Conservation (phyloP, 2,888 invertebrate species). For the Leptopilina myrica region DNA sequence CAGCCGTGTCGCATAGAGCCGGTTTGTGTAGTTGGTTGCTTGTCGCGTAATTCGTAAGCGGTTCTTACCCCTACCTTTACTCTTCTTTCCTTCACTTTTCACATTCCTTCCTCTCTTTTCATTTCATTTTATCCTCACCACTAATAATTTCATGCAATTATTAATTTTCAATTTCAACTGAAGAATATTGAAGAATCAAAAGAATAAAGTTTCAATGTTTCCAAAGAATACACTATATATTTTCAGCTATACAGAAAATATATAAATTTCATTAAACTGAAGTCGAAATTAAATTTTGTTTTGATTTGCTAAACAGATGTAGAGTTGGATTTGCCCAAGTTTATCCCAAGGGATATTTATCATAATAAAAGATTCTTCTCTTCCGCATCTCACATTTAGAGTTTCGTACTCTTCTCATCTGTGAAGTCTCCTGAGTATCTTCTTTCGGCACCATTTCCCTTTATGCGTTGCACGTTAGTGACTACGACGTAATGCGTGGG, state of each 20-base stretch:
- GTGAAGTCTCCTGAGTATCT: constrained; percentile 41
- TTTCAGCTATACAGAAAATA: not conserved
- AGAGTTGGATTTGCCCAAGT: constrained; percentile 6
- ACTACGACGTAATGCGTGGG: constrained; percentile 49
- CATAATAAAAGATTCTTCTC: constrained; percentile 31
- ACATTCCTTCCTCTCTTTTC: not conserved
- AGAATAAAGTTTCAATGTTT: too few relatives aligned
- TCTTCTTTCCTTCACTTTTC: constrained; percentile 30
- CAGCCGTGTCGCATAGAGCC: constrained; percentile 75
- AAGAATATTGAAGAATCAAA: not conserved
- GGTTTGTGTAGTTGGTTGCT: constrained; percentile 71
- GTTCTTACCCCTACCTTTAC: constrained; percentile 61
- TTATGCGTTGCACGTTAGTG: constrained; percentile 47
- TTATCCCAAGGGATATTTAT: constrained; percentile 34
- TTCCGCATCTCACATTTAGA: not conserved
- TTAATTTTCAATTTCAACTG: not conserved
- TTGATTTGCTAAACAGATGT: constrained; percentile 26
- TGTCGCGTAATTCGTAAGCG: constrained; percentile 76
- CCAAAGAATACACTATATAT: not conserved
- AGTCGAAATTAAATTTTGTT: constrained; percentile 13
- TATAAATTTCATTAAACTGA: constrained; percentile 21
- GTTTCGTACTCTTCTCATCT: constrained; percentile 39
- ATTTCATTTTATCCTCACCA: not conserved
- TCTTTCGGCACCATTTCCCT: constrained; percentile 51
- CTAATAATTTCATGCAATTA: not conserved